phyloP scores from a whole-genome alignment of 2,113 vertebrate species.

The Gyps fulvus region DNA sequence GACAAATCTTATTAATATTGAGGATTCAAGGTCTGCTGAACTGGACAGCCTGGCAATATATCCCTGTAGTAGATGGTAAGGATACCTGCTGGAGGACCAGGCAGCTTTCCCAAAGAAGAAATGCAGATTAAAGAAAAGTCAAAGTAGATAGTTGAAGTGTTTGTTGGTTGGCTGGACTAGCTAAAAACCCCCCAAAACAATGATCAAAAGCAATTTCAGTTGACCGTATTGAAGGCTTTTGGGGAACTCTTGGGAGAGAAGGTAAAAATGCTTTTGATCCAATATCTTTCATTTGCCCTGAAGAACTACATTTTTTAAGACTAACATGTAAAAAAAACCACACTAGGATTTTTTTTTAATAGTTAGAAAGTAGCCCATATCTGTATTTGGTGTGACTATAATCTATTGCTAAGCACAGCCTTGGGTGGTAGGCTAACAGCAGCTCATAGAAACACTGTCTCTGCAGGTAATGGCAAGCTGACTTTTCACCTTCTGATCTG shows the following conservation, averaged over 20 bases:
- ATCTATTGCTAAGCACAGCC: neutral
- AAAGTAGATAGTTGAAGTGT: neutral
- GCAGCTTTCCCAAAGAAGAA: neutral
- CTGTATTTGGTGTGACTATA: neutral
- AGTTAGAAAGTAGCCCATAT: neutral
- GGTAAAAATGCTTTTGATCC: neutral
- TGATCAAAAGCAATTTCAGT: neutral
- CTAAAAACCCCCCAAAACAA: neutral
- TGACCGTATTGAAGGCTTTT: neutral
- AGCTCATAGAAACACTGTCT: accelerated
- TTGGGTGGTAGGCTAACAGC: neutral
- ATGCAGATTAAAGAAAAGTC: neutral
- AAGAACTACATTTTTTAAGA: neutral
- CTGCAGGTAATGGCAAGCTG: neutral
- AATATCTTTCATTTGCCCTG: neutral
- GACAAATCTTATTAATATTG: neutral
- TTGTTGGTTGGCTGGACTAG: neutral
- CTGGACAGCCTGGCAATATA: neutral
- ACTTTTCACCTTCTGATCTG: neutral
- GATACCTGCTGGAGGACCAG: neutral
- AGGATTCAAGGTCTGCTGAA: neutral
- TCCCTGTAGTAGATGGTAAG: neutral
- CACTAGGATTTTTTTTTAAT: neutral
- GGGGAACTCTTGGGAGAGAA: neutral
- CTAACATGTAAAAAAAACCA: neutral